phyloP scores from a whole-genome alignment of 2,888 invertebrate genomes.

The Onchidella celtica region DNA sequence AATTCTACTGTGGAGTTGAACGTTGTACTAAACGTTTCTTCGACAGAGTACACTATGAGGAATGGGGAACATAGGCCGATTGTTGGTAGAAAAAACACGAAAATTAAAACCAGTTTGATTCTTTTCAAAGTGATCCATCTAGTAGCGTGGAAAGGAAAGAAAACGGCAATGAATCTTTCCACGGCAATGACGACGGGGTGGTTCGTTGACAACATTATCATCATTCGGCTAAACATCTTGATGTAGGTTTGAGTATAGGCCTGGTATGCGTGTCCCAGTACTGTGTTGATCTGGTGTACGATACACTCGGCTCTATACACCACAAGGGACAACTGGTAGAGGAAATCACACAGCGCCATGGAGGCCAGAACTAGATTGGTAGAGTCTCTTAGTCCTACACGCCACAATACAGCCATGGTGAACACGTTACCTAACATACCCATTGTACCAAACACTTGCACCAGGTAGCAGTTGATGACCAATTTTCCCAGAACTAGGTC shows the following conservation, averaged over 20 bases:
- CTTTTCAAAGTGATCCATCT: not conserved
- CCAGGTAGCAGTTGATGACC: conserved; percentile 1
- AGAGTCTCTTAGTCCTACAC: not conserved
- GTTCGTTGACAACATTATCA: not conserved
- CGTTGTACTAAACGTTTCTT: not conserved
- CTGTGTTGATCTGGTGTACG: not conserved
- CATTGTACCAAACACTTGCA: not conserved
- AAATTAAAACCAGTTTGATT: not conserved
- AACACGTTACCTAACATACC: not conserved
- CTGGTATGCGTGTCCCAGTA: no score
- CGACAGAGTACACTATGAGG: not conserved
- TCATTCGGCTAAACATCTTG: no score
- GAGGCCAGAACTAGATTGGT: conserved; percentile 6
- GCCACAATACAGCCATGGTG: not conserved
- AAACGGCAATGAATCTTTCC: not conserved
- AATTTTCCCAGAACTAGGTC: no score
- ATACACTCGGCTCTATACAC: not conserved
- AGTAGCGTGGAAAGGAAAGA: not conserved
- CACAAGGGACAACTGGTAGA: not conserved
- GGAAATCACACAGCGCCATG: conserved; percentile 8
- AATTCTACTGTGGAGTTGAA: not conserved
- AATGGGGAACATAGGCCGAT: not conserved
- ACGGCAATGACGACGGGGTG: conserved; percentile 2
- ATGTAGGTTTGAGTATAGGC: not conserved
- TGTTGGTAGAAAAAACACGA: not conserved